These are phyloP conservation scores for Heliconius hermathena DNA, from an alignment of 1,140 invertebrate species.

Conservation along the genomic window DNA sequence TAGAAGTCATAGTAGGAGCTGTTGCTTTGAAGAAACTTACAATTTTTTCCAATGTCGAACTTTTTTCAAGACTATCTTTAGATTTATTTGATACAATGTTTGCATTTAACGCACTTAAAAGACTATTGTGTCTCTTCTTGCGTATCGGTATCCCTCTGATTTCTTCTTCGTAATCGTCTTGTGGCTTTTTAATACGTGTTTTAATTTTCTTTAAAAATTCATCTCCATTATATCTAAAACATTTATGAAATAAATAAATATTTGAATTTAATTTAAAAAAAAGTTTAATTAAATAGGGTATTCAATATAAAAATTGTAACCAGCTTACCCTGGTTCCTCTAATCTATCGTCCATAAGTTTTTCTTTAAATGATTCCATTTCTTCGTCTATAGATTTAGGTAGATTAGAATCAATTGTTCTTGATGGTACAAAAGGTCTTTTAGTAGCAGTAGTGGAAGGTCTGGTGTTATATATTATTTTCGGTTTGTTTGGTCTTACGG, in stretches of 20 bases:
- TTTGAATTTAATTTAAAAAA: neutral
- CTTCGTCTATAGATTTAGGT: slow-evolving; percentile 46
- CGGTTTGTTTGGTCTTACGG: slow-evolving; percentile 43
- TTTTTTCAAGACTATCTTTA: neutral
- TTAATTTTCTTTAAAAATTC: slow-evolving; percentile 35
- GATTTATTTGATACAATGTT: neutral
- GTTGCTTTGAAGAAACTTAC: neutral
- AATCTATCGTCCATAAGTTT: slow-evolving; percentile 39
- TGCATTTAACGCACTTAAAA: neutral
- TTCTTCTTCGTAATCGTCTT: slow-evolving; percentile 56
- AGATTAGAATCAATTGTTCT: slow-evolving; percentile 30
- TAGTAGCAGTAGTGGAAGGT: slow-evolving; percentile 31
- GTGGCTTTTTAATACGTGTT: slow-evolving; percentile 29
- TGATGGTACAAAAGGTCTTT: slow-evolving; percentile 7
- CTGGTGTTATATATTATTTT: slow-evolving; percentile 27
- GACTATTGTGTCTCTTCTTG: slow-evolving; percentile 36
- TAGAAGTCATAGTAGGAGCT: neutral
- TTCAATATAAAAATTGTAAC: neutral
- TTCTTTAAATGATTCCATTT: slow-evolving; percentile 47
- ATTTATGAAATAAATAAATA: no score
- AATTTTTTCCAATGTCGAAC: neutral
- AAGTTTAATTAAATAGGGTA: neutral
- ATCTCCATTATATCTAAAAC: slow-evolving; percentile 30
- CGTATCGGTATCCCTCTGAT: slow-evolving; percentile 55
- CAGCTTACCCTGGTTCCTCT: slow-evolving; percentile 32